phyloP scores from a whole-genome alignment of 2,113 vertebrate species.

The Clarias macrocephalus region DNA sequence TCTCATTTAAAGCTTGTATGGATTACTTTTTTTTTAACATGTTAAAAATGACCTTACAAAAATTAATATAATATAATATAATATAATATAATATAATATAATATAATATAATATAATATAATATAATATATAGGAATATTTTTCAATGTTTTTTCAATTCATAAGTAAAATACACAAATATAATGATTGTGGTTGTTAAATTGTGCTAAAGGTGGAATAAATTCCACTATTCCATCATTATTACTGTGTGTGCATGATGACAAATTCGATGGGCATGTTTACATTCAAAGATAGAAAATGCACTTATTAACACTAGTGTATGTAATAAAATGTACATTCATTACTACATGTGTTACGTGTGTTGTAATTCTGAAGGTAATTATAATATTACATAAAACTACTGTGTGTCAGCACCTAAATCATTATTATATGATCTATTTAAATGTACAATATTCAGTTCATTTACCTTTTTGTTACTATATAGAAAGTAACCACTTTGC shows the following conservation, averaged over 20 bases:
- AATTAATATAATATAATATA: too few relatives aligned
- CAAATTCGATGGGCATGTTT: background rate
- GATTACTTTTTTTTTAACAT: background rate
- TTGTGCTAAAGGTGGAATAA: background rate
- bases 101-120: too few relatives aligned
- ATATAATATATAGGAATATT: background rate
- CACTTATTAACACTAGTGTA: background rate
- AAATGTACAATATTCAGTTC: background rate
- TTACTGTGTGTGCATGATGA: background rate
- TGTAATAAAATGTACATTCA: background rate
- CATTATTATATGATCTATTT: background rate
- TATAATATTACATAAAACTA: background rate
- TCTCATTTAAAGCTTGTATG: background rate
- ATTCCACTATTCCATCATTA: background rate
- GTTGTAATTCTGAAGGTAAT: too few relatives aligned
- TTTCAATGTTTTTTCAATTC: background rate
- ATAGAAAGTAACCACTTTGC: conserved; percentile 39
- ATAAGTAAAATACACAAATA: background rate
- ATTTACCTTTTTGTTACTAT: background rate
- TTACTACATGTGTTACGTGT: background rate
- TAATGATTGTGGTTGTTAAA: background rate
- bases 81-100: too few relatives aligned
- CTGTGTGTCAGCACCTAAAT: background rate
- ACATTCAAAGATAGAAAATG: background rate
- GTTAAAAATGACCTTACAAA: background rate